Base-by-base conservation (phyloP, 1,140 invertebrate genomes). In the Bombus confusus region DNA sequence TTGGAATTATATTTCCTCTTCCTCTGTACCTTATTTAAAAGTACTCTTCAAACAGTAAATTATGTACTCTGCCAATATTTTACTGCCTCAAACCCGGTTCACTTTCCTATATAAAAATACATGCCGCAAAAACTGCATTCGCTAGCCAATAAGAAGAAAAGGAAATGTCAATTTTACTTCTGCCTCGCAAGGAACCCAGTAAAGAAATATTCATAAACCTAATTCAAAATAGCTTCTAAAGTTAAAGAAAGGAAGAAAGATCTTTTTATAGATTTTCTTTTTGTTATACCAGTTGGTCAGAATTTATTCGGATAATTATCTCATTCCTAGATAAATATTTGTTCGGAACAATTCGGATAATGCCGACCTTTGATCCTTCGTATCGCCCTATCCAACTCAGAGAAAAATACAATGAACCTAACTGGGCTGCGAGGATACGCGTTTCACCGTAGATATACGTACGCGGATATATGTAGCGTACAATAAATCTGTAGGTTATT, bases 401-500 rank as follows among this genome's bases (percentile, higher is more conserved):
- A 52, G 8, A 22, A 8, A 22, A 52, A 15, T 22, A 1, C 47
- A 22, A 52, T 52, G 47, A 52, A 52, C 47, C 47, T 52, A 22
- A 52, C 5, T 52, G 18, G 6, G 6, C 47, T 52, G 47, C 47
- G 8, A 22, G 0, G 47, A 22, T 52, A 52, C 18, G 8, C 47
- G 6, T 52, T 52, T 52, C 47, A 52, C 6, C 18, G 25, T 22
- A 31, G 12, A 37, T 22, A 28, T 13, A 31, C 9, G 18, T 28
- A 28, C 37, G 34, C 52, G 2, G 22, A 47, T 47, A 18, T 18
- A 47, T 5, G 2, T 18, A 15, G 1, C 15, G 28, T 18, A 66
- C 76, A 31, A 80, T 79, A 84, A 84, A 84, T 84, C 52, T 5
- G 47, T n/a, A 34, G 39, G 37, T 39, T 79, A 22, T 62, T 84